Evolutionary conservation across 35 echinoderm and acorn worm species (phyloP).

Genomic region (Apostichopus japonicus): DNA sequence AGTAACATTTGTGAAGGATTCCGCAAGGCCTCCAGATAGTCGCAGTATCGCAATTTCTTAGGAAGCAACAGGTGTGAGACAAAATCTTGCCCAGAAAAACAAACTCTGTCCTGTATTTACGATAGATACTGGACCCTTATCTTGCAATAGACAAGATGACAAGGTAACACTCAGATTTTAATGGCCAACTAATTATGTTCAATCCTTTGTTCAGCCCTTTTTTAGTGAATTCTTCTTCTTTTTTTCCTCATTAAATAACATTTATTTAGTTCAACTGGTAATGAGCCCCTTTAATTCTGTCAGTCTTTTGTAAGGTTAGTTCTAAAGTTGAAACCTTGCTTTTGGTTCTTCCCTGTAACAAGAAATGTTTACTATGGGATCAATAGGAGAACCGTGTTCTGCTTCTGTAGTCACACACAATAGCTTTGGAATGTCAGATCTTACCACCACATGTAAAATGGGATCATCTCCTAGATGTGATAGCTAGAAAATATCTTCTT

Average conservation of each 20-base stretch:
- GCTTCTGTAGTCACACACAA: background rate
- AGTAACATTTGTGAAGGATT: too few species aligned
- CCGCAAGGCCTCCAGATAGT: too few species aligned
- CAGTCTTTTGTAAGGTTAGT: too few species aligned
- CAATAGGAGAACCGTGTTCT: conserved; percentile 5
- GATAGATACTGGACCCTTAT: too few species aligned
- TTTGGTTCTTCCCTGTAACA: background rate
- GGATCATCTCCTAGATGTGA: too few species aligned
- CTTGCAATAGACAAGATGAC: too few species aligned
- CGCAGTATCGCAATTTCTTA: too few species aligned
- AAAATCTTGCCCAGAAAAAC: too few species aligned
- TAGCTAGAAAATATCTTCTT: too few species aligned
- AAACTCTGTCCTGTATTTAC: too few species aligned
- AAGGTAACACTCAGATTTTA: background rate
- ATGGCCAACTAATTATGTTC: background rate
- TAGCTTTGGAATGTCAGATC: background rate
- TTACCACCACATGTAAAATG: too few species aligned
- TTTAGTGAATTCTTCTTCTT: background rate
- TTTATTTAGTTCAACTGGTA: background rate
- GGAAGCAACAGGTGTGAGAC: too few species aligned
- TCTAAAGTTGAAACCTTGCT: background rate
- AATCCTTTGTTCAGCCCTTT: background rate
- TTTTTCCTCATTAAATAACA: background rate
- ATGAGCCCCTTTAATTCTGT: background rate
- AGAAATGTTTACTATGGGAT: conserved; percentile 41